Conservation (phyloP, 2,797 vertebrate genomes). For the Oryzias dopingdopingensis region DNA sequence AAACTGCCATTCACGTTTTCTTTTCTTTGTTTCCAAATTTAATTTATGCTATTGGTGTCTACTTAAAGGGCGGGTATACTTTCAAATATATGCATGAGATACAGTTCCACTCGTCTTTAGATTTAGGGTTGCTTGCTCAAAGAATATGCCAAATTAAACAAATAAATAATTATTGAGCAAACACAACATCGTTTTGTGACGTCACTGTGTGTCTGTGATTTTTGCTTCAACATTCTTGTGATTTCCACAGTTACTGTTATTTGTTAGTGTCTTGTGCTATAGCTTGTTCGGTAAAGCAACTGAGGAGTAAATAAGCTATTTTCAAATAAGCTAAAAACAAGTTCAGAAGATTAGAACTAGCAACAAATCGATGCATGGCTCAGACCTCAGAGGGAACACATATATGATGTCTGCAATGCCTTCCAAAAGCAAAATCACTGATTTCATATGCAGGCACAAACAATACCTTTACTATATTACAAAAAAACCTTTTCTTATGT, state of each 20-base stretch:
- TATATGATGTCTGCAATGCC: slow-evolving; percentile 73
- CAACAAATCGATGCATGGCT: slow-evolving; percentile 71
- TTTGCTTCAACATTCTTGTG: slow-evolving; percentile 46
- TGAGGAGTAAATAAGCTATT: slow-evolving; percentile 59
- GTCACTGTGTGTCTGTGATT: slow-evolving; percentile 35
- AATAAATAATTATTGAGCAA: slow-evolving; percentile 73
- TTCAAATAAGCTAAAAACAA: slow-evolving; percentile 65
- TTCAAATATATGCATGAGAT: slow-evolving; percentile 40
- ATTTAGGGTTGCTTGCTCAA: slow-evolving; percentile 38
- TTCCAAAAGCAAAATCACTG: slow-evolving; percentile 74
- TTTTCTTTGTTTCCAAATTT: background rate
- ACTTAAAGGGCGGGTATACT: slow-evolving; percentile 22
- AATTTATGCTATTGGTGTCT: slow-evolving; percentile 12
- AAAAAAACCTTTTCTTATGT: slow-evolving; percentile 66
- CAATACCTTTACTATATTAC: slow-evolving; percentile 77
- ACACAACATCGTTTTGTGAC: slow-evolving; percentile 63
- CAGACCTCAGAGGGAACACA: slow-evolving; percentile 70
- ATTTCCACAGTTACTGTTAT: slow-evolving; percentile 66
- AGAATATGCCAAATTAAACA: slow-evolving; percentile 64
- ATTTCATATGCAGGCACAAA: slow-evolving; percentile 79
- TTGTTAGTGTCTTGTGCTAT: slow-evolving; percentile 78
- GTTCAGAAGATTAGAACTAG: slow-evolving; percentile 59
- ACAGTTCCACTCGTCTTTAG: slow-evolving; percentile 43
- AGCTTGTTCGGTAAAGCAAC: slow-evolving; percentile 69
- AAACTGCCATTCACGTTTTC: no score